Base-by-base conservation (phyloP, 2,888 invertebrate genomes). In the Orchestes rusci region DNA sequence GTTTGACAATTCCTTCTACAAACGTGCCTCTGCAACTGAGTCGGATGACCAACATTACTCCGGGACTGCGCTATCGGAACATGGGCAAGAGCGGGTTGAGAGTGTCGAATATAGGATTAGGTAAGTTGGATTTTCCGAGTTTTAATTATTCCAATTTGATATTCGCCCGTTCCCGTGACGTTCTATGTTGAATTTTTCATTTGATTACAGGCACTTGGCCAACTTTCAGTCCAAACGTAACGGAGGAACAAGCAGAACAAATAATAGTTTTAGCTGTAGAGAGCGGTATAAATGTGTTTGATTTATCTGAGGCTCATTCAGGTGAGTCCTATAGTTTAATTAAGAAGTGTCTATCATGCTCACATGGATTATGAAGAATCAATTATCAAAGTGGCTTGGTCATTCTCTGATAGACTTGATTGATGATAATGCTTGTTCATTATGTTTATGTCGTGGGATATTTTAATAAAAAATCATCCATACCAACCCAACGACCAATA, bases 261-360 rank as follows among this genome's bases (percentile, higher is more conserved):
- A 85, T 96, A 50, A 77, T 96, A 32, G 85, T 88, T 59, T 76
- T 92, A 52, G 95, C 95, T 28, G 84, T 95, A 61, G 95, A 95
- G 64, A 90, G 90, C 65, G 96, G 96, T 43, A 91, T 96, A 62
- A 96, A 96, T 69, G 77, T 95, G 46, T 96, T 96, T 70, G 96
- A 96, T 71, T 77, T 95, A 47, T 93, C 93, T 10, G 95, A 96
- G 70, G 93, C 93, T 10, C 88, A 89, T 70, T 87, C 86, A 59
- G 79, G 79, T 78, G 63, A 45, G 42, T n/a, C 23, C 10, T 10
- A 23, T 23, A n/a, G n/a, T n/a, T n/a, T n/a, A n/a, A n/a, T n/a
- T n/a, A n/a, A n/a, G n/a, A n/a, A n/a, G n/a, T n/a, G n/a, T n/a
- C n/a, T n/a, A n/a, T n/a, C n/a, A n/a, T n/a, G n/a, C n/a, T n/a